Evolutionary conservation across 2,888 invertebrate genomes (phyloP).

Genomic region (Campopleginae sp.): DNA sequence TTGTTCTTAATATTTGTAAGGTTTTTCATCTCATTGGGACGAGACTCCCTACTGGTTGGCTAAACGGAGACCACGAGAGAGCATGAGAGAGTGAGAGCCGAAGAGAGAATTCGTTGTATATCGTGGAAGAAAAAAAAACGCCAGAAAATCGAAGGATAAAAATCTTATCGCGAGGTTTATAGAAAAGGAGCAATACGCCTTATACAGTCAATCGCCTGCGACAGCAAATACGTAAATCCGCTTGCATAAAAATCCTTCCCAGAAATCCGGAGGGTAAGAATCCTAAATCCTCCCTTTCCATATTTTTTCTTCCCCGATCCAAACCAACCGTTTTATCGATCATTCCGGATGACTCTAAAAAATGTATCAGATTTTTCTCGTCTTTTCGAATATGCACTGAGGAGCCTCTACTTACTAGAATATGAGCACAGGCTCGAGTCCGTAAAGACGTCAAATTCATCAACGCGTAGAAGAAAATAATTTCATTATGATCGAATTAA

Average conservation of each 20-base stretch:
- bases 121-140: constrained; percentile 25
- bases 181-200: constrained; percentile 28
- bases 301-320: constrained; percentile 29
- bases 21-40: constrained; percentile 77
- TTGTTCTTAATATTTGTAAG: constrained; percentile 82
- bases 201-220: constrained; percentile 66
- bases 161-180: constrained; percentile 24
- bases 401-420: too few species aligned
- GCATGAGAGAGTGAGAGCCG: constrained; percentile 9
- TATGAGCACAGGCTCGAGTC: too few species aligned
- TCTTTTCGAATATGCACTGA: too few species aligned
- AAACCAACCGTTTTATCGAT: constrained; percentile 26
- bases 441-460: too few species aligned
- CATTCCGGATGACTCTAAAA: constrained; percentile 10
- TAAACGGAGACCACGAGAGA: constrained; percentile 17
- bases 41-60: constrained; percentile 56
- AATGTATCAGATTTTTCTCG: not conserved
- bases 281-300: constrained; percentile 74
- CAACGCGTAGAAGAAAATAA: too few species aligned
- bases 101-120: constrained; percentile 41
- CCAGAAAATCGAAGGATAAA: constrained; percentile 42
- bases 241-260: constrained; percentile 76
- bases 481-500: too few species aligned
- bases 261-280: constrained; percentile 74
- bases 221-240: constrained; percentile 77